A percentile compares a stretch with the other conserved stretches of the same genome.
These are phyloP conservation scores for Pseudomyrmex sp. DNA, from an alignment of 1,140 invertebrate species.

Conservation along the genomic window DNA sequence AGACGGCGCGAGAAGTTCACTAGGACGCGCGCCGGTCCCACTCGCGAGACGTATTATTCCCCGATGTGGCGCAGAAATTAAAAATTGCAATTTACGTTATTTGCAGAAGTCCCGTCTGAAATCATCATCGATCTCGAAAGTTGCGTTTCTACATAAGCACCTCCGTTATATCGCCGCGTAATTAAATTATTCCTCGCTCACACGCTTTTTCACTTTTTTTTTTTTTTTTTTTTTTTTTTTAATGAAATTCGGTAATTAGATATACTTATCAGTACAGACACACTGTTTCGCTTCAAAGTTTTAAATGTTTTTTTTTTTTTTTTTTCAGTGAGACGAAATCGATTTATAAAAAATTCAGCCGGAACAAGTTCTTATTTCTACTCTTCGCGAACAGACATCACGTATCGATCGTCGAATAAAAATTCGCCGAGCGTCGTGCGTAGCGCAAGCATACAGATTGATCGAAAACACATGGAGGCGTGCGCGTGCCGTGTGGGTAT, in stretches of 20 bases:
- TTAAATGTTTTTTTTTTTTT: no score
- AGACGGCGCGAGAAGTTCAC: constrained; percentile 31
- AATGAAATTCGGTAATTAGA: no score
- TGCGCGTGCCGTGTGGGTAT: constrained; percentile 41
- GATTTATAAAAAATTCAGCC: no score
- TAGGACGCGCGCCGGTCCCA: constrained; percentile 13
- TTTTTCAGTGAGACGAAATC: no score
- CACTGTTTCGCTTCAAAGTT: no score
- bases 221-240: no score
- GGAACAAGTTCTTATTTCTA: not conserved
- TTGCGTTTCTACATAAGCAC: not conserved
- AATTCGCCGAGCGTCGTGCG: not conserved
- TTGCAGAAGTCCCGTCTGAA: not conserved
- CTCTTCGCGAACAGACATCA: not conserved
- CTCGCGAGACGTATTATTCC: not conserved
- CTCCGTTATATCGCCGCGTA: not conserved
- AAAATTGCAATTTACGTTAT: constrained; percentile 46
- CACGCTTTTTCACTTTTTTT: no score
- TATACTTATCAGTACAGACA: no score
- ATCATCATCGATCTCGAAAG: constrained; percentile 1
- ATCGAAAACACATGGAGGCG: constrained; percentile 24
- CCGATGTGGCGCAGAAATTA: constrained; percentile 38
- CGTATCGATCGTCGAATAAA: not conserved
- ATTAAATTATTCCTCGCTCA: no score
- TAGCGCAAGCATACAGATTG: constrained; percentile 3